Conservation (phyloP, 2,113 vertebrate genomes). For the Dunckerocampus dactyliophorus region DNA sequence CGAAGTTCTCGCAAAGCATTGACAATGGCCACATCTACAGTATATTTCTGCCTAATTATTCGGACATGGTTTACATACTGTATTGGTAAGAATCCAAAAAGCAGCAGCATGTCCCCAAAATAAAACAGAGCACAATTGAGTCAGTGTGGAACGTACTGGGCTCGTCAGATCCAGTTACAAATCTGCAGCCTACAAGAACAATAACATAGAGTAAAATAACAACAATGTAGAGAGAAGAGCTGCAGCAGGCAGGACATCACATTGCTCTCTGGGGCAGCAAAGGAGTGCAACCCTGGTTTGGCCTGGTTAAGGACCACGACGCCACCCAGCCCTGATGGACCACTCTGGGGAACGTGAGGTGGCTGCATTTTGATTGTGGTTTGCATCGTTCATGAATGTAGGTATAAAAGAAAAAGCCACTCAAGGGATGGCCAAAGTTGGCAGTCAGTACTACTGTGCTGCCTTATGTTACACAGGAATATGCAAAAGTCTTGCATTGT, state of each 20-base stretch:
- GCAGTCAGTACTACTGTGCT: not conserved
- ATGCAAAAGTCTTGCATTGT: too few species aligned
- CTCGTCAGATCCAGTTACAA: conserved; percentile 32
- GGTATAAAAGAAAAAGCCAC: not conserved
- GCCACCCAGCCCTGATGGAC: not conserved
- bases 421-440: not conserved
- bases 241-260: conserved; percentile 39
- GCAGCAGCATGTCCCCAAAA: conserved; percentile 7
- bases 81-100: conserved; percentile 10
- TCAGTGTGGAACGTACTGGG: conserved; percentile 18
- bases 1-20: not conserved
- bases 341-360: not conserved
- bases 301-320: conserved; percentile 7
- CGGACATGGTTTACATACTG: conserved; percentile 8
- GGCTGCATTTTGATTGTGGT: too few species aligned
- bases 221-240: conserved; percentile 1
- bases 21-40: not conserved
- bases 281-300: conserved; percentile 10
- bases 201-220: conserved; percentile 4
- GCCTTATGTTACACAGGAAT: too few species aligned
- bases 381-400: too few species aligned
- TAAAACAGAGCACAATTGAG: conserved; percentile 6
- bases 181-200: conserved; percentile 36
- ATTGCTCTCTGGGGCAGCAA: conserved; percentile 48
- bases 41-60: conserved; percentile 9